Evolutionary conservation across 92 coral and sea anemone genomes (phyloP).

Genomic region (Phenganax stokvisi): DNA sequence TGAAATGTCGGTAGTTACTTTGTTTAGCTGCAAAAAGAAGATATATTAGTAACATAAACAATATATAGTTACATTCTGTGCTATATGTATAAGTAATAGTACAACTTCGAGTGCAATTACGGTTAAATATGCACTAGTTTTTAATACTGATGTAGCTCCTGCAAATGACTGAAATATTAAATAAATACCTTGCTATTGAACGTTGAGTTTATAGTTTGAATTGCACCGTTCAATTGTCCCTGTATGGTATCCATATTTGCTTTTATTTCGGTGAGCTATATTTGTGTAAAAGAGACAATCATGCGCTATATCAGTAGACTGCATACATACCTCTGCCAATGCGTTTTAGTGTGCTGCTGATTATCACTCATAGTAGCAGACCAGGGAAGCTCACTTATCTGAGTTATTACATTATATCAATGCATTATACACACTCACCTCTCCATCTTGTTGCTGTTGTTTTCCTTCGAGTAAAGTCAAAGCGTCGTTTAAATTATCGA

Average conservation of each 20-base stretch:
- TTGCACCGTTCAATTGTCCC: background rate
- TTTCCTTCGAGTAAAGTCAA: background rate
- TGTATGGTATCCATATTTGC: background rate
- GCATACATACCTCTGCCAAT: too few relatives aligned
- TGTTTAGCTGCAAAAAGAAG: background rate
- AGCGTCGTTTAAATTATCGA: background rate
- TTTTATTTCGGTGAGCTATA: background rate
- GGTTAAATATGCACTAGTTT: background rate
- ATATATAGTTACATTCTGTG: too few relatives aligned
- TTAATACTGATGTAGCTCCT: background rate
- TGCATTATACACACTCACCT: background rate
- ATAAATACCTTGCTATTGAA: background rate
- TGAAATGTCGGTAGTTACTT: constrained; percentile 1
- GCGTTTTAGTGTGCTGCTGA: too few relatives aligned
- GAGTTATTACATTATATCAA: too few relatives aligned
- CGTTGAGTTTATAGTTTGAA: constrained; percentile 17
- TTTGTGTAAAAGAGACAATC: background rate
- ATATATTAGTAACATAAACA: background rate
- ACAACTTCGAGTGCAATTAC: too few relatives aligned
- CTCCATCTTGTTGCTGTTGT: background rate
- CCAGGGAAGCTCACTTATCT: too few relatives aligned
- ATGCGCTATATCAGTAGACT: too few relatives aligned
- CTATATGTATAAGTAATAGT: too few relatives aligned
- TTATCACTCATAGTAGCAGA: too few relatives aligned
- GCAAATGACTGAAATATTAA: background rate